A percentile compares a stretch with the other conserved stretches of the same genome.
Evolutionary conservation across 2,797 vertebrate species (phyloP).

Genomic region (Gymnoscopelus microlampas): DNA sequence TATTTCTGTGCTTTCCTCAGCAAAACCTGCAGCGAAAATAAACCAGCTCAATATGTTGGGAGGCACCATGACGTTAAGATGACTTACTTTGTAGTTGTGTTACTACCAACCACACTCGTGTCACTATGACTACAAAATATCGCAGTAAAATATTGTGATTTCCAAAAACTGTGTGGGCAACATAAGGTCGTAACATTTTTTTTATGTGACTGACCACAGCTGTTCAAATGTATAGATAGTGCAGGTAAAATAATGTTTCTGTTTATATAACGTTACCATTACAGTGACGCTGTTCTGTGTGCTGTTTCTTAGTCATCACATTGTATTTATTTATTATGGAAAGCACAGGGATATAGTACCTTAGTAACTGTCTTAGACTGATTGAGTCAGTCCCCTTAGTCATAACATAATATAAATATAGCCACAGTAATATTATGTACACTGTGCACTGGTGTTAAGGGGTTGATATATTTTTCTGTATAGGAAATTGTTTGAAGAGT

Average conservation of each 20-base stretch:
- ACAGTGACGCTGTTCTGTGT: no score
- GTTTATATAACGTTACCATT: no score
- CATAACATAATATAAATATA: no score
- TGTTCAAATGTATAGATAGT: background rate
- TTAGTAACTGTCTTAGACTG: no score
- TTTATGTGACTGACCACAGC: background rate
- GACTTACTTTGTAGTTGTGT: slow-evolving; percentile 25
- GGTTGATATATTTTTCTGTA: no score
- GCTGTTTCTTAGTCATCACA: no score
- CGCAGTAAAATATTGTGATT: slow-evolving; percentile 16
- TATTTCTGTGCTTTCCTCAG: background rate
- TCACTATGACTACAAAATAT: slow-evolving; percentile 56
- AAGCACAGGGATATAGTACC: no score
- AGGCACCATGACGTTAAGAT: slow-evolving; percentile 26
- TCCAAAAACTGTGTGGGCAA: background rate
- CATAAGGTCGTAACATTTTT: slow-evolving; percentile 1
- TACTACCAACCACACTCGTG: slow-evolving; percentile 10
- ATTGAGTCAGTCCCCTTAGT: no score
- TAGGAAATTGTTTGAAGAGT: no score
- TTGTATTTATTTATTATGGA: no score
- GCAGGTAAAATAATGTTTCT: background rate
- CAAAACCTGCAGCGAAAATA: slow-evolving; percentile 31
- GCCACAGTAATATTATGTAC: no score
- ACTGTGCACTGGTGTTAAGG: no score
- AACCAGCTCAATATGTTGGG: slow-evolving; percentile 35